phyloP scores from a whole-genome alignment of 2,113 vertebrate genomes.

The Perca fluviatilis region DNA sequence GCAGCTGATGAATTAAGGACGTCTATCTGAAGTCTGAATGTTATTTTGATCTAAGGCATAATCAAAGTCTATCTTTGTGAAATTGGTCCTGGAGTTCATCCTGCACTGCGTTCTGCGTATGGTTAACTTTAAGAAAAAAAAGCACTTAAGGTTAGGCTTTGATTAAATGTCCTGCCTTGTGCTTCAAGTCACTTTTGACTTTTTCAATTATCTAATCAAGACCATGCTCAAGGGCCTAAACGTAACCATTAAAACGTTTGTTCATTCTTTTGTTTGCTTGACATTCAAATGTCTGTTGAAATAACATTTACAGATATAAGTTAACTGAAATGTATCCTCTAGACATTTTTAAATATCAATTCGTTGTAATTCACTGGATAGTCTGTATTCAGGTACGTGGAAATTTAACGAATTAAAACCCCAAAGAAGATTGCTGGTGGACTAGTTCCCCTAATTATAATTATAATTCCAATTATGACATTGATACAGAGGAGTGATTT shows the following conservation, averaged over 20 bases:
- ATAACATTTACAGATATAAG: background rate
- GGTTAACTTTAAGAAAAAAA: too few species aligned
- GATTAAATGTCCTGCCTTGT: background rate
- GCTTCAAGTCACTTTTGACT: background rate
- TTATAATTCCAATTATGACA: constrained; percentile 37
- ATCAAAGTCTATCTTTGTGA: too few species aligned
- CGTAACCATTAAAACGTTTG: background rate
- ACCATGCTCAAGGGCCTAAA: background rate
- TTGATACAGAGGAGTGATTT: constrained; percentile 24
- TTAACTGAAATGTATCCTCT: background rate
- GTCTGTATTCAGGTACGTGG: background rate
- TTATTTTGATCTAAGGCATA: too few species aligned
- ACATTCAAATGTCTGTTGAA: background rate
- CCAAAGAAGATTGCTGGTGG: background rate
- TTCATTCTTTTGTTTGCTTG: background rate
- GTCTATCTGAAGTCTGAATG: too few species aligned
- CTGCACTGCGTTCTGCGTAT: too few species aligned
- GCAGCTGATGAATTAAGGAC: too few species aligned
- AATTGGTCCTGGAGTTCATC: too few species aligned
- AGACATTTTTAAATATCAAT: background rate
- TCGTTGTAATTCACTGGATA: background rate
- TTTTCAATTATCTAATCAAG: background rate
- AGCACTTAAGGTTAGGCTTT: too few species aligned
- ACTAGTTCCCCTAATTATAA: constrained; percentile 32
- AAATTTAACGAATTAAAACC: constrained; percentile 41